Evolutionary conservation across 2,113 vertebrate genomes (phyloP).

Genomic region (Aptenodytes forsteri): DNA sequence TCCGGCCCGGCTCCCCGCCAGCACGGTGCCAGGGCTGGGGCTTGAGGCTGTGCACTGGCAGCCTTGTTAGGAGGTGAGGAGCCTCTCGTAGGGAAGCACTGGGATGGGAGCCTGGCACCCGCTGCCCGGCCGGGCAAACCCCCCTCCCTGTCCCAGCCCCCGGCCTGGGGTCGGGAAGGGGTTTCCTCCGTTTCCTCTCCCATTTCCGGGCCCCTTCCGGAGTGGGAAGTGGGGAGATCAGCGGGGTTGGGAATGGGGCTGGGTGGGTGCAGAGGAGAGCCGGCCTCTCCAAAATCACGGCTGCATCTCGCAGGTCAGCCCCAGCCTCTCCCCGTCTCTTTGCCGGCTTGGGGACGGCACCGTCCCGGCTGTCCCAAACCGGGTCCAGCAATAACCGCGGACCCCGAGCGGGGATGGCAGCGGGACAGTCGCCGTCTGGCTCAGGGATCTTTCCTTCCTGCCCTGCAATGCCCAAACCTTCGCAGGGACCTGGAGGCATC

Average conservation of each 20-base stretch:
- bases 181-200: background rate
- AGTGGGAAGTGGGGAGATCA: background rate
- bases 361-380: fast-evolving
- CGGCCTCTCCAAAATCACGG: fast-evolving
- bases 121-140: fast-evolving
- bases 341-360: fast-evolving
- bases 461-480: background rate
- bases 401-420: fast-evolving
- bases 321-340: background rate
- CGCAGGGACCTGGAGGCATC: fast-evolving
- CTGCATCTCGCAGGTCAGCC: background rate
- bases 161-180: background rate
- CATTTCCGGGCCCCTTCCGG: background rate
- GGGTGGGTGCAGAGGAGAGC: background rate
- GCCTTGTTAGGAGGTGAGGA: background rate
- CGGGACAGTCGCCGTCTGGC: fast-evolving
- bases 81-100: background rate
- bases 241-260: background rate
- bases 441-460: background rate
- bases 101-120: background rate
- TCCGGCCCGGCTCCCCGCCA: background rate
- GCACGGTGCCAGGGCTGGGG: background rate
- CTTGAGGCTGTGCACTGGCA: background rate
- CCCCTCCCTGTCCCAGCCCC: background rate
- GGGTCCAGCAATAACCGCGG: fast-evolving